Evolutionary conservation across 2,888 invertebrate species (phyloP).

Genomic region (Cosmia pyralina): DNA sequence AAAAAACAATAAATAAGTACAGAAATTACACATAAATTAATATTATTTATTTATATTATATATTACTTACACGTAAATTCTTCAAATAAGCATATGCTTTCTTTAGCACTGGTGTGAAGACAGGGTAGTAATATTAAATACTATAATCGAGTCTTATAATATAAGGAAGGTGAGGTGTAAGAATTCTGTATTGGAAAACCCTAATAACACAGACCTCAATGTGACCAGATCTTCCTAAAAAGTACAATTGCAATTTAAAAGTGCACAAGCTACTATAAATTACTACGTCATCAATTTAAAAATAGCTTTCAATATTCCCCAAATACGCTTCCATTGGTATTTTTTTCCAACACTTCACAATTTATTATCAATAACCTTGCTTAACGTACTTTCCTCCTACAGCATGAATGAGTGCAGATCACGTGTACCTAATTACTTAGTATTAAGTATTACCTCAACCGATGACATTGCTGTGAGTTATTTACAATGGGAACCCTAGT

Average conservation of each 20-base stretch:
- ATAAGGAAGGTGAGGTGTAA: not conserved
- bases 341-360: not conserved
- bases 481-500: constrained; percentile 65
- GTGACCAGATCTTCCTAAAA: not conserved
- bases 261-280: not conserved
- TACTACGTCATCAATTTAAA: not conserved
- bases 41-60: too few relatives aligned
- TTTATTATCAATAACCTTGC: constrained; percentile 24
- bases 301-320: not conserved
- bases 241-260: not conserved
- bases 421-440: constrained; percentile 51
- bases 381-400: constrained; percentile 4
- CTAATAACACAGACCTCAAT: not conserved
- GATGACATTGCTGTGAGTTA: constrained; percentile 61
- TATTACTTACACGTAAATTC: too few relatives aligned
- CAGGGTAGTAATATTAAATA: not conserved
- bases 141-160: not conserved
- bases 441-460: constrained; percentile 45
- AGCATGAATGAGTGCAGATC: constrained; percentile 31
- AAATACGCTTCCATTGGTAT: not conserved
- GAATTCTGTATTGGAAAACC: not conserved
- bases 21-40: too few relatives aligned
- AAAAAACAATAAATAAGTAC: too few relatives aligned
- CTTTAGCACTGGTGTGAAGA: not conserved
- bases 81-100: not conserved